phyloP scores from a whole-genome alignment of 2,113 vertebrate species.

The Microcebus lehilahytsara region DNA sequence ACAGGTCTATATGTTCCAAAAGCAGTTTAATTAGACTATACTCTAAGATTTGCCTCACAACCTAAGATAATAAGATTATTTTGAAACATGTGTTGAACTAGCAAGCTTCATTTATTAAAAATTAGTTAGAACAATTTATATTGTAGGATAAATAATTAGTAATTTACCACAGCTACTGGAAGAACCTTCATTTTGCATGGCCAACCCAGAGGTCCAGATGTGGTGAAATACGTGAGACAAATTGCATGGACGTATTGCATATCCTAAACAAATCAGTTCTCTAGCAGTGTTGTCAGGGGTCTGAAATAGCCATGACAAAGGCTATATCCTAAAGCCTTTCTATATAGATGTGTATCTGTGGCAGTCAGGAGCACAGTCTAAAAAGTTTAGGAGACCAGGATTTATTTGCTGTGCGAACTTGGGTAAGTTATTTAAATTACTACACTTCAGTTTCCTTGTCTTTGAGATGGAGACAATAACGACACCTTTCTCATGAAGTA shows the following conservation, averaged over 20 bases:
- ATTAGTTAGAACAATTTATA: slow-evolving; percentile 41
- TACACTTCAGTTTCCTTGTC: background rate
- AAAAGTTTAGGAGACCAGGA: background rate
- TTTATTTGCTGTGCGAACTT: background rate
- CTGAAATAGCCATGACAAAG: background rate
- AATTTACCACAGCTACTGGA: background rate
- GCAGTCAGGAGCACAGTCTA: background rate
- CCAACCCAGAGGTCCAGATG: background rate
- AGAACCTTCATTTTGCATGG: background rate
- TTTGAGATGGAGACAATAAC: background rate
- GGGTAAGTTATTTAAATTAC: background rate
- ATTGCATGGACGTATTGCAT: background rate
- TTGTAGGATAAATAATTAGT: background rate
- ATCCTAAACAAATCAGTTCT: background rate
- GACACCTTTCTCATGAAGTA: background rate
- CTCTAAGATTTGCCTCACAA: background rate
- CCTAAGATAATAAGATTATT: slow-evolving; percentile 29
- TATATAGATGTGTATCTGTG: background rate
- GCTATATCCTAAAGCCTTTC: background rate
- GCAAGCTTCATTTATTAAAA: background rate
- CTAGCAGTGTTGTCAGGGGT: background rate
- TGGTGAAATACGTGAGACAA: background rate
- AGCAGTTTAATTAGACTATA: background rate
- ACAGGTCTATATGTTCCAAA: background rate
- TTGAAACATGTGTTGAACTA: slow-evolving; percentile 18